These are phyloP conservation scores for Gavialis gangeticus DNA, from an alignment of 2,113 vertebrate genomes.

Conservation along the genomic window DNA sequence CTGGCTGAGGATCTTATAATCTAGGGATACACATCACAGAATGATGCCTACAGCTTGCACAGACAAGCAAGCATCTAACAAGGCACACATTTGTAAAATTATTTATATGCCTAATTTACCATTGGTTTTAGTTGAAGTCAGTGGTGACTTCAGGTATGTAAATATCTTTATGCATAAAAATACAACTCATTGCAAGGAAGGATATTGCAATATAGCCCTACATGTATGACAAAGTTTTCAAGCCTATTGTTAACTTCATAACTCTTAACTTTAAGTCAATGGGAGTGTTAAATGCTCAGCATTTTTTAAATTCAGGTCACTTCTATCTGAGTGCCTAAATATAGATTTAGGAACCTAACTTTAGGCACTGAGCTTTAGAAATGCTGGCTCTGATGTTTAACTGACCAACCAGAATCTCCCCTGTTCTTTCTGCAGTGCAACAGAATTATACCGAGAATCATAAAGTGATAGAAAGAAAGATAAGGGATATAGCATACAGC, in stretches of 20 bases:
- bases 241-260: not conserved
- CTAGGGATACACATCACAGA: too few species aligned
- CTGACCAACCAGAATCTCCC: conserved; percentile 42
- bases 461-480: not conserved
- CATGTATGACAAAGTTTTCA: not conserved
- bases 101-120: too few species aligned
- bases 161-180: too few species aligned
- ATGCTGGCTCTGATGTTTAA: conserved; percentile 57
- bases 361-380: not conserved
- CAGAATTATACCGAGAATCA: conserved; percentile 27
- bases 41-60: too few species aligned
- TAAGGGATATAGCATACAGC: not conserved
- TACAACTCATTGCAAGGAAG: not conserved
- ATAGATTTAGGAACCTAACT: not conserved
- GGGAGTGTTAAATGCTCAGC: not conserved
- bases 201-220: not conserved
- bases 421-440: conserved; percentile 39
- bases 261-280: not conserved
- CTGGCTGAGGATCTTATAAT: too few species aligned
- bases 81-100: too few species aligned
- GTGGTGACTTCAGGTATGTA: too few species aligned
- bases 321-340: not conserved
- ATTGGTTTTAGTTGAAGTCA: too few species aligned
- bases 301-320: not conserved
- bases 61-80: too few species aligned